These are phyloP conservation scores for Nineta flava DNA, from an alignment of 2,888 invertebrate species.

Conservation along the genomic window DNA sequence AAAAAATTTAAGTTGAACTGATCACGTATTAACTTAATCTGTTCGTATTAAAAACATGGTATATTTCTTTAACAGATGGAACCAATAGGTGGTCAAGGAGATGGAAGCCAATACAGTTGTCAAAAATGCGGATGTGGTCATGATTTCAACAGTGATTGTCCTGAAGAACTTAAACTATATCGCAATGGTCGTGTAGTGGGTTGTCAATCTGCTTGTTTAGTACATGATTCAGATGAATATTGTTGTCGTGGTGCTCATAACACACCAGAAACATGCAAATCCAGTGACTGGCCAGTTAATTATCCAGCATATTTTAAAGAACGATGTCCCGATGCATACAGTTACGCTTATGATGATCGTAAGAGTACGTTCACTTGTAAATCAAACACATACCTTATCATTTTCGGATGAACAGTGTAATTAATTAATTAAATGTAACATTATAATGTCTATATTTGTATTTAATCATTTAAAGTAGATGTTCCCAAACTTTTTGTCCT, in stretches of 20 bases:
- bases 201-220: constrained; percentile 31
- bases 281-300: constrained; percentile 21
- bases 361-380: constrained; percentile 31
- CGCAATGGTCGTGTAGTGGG: constrained; percentile 21
- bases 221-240: constrained; percentile 29
- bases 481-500: too few relatives aligned
- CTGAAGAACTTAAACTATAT: constrained; percentile 19
- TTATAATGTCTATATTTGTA: too few relatives aligned
- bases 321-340: constrained; percentile 34
- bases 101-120: constrained; percentile 23
- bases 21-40: too few relatives aligned
- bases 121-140: constrained; percentile 20
- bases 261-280: constrained; percentile 26
- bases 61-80: constrained; percentile 16
- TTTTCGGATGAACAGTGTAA: constrained; percentile 18
- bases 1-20: too few relatives aligned
- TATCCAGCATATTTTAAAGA: constrained; percentile 29
- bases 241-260: constrained; percentile 29
- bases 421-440: too few relatives aligned
- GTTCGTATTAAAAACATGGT: too few relatives aligned
- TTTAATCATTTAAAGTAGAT: too few relatives aligned
- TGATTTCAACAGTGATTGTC: constrained; percentile 25
- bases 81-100: constrained; percentile 19
- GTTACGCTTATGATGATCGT: constrained; percentile 34
- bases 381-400: constrained; percentile 19